phyloP scores from a whole-genome alignment of 2,113 vertebrate genomes.

The Grantiella picta region DNA sequence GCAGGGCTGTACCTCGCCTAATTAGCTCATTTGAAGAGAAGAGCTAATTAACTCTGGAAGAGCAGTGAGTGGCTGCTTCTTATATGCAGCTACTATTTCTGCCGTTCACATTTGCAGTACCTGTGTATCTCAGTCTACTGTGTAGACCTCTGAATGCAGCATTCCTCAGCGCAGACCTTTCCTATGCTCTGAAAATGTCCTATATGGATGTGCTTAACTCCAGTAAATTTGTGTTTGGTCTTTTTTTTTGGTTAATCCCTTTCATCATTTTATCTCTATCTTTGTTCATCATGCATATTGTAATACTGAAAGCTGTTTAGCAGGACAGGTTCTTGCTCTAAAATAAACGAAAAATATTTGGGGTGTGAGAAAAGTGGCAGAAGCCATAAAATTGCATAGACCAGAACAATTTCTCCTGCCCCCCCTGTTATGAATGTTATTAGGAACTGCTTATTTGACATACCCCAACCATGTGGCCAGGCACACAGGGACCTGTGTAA shows the following conservation, averaged over 20 bases:
- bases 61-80: not conserved
- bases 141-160: not conserved
- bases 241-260: not conserved
- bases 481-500: not conserved
- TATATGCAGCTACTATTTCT: not conserved
- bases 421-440: not conserved
- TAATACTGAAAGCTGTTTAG: not conserved
- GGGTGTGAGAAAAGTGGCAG: not conserved
- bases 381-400: not conserved
- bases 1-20: constrained; percentile 15
- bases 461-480: not conserved
- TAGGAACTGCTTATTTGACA: not conserved
- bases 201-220: not conserved
- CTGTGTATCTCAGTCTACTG: not conserved
- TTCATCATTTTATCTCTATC: not conserved
- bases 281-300: not conserved
- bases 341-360: not conserved
- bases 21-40: constrained; percentile 48
- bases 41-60: constrained; percentile 33
- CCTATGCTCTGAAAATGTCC: not conserved
- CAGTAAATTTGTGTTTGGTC: not conserved
- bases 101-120: not conserved
- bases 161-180: not conserved
- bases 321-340: not conserved
- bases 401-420: not conserved